These are phyloP conservation scores for Astyanax mexicanus DNA, from an alignment of 2,797 vertebrate genomes.

Conservation along the genomic window DNA sequence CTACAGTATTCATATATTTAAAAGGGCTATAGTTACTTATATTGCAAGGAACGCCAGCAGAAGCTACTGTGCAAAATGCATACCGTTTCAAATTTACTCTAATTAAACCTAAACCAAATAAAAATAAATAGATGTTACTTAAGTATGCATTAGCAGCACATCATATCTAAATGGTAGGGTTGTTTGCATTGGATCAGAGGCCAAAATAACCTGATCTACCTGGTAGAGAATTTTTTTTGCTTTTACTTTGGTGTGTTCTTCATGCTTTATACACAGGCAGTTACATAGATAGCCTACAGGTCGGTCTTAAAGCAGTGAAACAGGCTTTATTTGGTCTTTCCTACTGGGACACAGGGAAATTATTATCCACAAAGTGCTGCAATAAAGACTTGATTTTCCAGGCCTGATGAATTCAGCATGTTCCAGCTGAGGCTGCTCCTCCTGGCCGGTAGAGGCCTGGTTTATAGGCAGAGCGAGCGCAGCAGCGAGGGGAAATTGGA, in stretches of 20 bases:
- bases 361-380: constrained; percentile 74
- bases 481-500: constrained; percentile 68
- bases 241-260: constrained; percentile 33
- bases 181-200: too few species aligned
- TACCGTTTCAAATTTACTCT: too few species aligned
- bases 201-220: too few species aligned
- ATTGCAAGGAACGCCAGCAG: too few species aligned
- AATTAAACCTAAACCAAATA: too few species aligned
- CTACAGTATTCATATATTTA: too few species aligned
- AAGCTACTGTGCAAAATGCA: too few species aligned
- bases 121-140: too few species aligned
- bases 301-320: constrained; percentile 71
- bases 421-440: constrained; percentile 71
- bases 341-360: constrained; percentile 71
- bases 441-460: constrained; percentile 58
- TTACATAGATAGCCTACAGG: constrained; percentile 51
- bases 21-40: too few species aligned
- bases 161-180: too few species aligned
- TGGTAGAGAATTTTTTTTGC: too few species aligned
- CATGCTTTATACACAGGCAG: constrained; percentile 38
- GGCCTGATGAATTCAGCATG: constrained; percentile 74
- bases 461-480: constrained; percentile 57
- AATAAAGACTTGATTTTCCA: constrained; percentile 74
- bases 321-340: constrained; percentile 73
- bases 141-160: too few species aligned